Evolutionary conservation across 2,797 vertebrate species (phyloP).

Genomic region (Xyrichtys novacula): DNA sequence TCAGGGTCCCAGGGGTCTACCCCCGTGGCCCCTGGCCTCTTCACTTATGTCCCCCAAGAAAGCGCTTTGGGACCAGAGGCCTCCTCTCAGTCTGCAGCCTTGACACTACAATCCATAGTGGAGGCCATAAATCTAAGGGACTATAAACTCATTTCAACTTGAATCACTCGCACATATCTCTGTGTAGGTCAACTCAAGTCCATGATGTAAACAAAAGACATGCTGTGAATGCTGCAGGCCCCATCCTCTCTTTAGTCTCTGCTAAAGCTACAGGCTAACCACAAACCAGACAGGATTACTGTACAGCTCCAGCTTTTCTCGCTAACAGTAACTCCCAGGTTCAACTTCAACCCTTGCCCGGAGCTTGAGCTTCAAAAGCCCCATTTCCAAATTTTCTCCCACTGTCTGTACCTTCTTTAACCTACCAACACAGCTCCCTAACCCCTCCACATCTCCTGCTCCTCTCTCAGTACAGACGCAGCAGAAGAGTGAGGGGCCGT

Average conservation of each 20-base stretch:
- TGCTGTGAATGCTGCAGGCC: background rate
- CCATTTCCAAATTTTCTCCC: constrained; percentile 42
- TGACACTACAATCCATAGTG: constrained; percentile 52
- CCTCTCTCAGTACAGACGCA: constrained; percentile 35
- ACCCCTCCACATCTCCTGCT: constrained; percentile 45
- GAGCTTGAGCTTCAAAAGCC: constrained; percentile 55
- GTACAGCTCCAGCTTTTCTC: constrained; percentile 37
- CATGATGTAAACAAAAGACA: constrained; percentile 35
- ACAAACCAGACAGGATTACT: constrained; percentile 40
- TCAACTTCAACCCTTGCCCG: constrained; percentile 55
- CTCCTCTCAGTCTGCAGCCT: constrained; percentile 57
- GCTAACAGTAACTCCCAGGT: constrained; percentile 36
- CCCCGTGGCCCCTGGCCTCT: constrained; percentile 78
- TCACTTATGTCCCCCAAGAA: constrained; percentile 63
- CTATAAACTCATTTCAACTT: constrained; percentile 51
- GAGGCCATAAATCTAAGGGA: constrained; percentile 56
- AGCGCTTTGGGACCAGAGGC: constrained; percentile 48
- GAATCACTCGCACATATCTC: constrained; percentile 44
- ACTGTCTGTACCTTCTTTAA: constrained; percentile 38
- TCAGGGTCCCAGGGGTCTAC: constrained; percentile 81
- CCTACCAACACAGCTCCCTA: constrained; percentile 34
- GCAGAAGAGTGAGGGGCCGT: constrained; percentile 53
- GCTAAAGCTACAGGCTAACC: constrained; percentile 36
- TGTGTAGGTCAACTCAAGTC: constrained; percentile 16
- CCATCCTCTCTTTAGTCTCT: constrained; percentile 5